Evolutionary conservation across 2,797 vertebrate species (phyloP).

Genomic region (Vireo griseus): DNA sequence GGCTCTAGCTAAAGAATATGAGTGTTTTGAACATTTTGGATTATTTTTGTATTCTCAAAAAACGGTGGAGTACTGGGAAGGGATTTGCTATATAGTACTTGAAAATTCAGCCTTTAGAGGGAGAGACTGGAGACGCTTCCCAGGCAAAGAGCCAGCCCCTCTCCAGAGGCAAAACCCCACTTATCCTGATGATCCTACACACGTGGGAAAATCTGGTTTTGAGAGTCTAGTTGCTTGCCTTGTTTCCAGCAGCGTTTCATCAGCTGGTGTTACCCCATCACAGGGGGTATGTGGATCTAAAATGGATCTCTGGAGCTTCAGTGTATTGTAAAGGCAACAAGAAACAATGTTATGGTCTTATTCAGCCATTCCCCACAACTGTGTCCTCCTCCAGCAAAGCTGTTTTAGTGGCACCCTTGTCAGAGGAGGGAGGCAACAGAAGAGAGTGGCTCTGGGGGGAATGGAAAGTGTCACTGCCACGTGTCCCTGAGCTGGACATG

Average conservation of each 20-base stretch:
- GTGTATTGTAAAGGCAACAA: conserved; percentile 20
- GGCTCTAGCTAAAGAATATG: not conserved
- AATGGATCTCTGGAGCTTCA: not conserved
- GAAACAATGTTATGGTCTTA: not conserved
- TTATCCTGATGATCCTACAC: not conserved
- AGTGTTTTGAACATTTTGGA: not conserved
- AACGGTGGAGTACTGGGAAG: not conserved
- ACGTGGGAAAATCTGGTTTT: not conserved
- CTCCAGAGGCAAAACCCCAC: not conserved
- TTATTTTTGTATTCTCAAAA: not conserved
- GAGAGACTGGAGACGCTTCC: not conserved
- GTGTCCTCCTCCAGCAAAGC: not conserved
- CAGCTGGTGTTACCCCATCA: not conserved
- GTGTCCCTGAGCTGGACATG: not conserved
- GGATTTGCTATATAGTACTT: not conserved
- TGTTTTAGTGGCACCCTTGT: not conserved
- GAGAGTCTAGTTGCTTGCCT: rapidly evolving
- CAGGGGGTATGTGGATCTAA: too few relatives aligned
- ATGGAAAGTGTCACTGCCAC: not conserved
- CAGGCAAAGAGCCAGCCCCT: not conserved
- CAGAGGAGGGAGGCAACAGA: not conserved
- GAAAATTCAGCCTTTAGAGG: not conserved
- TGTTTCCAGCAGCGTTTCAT: not conserved
- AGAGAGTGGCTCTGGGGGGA: not conserved
- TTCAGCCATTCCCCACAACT: not conserved